These are phyloP conservation scores for Cheirogaleus medius DNA, from an alignment of 2,113 vertebrate species.

Conservation along the genomic window DNA sequence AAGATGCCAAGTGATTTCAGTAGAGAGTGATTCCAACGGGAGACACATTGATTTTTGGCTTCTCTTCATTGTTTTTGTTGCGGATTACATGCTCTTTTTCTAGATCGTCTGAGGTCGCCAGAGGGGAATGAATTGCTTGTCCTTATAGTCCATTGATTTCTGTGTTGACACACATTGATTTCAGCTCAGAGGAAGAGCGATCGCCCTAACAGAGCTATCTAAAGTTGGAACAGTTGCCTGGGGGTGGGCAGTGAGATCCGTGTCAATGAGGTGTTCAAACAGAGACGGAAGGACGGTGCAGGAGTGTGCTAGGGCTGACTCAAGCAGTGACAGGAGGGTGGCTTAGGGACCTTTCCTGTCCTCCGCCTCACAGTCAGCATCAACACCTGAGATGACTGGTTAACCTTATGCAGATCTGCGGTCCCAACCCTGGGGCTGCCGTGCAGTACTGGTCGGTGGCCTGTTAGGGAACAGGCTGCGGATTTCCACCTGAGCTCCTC, in stretches of 20 bases:
- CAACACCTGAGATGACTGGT: neutral
- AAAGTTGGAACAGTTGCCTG: neutral
- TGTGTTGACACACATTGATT: constrained; percentile 25
- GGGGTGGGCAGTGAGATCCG: neutral
- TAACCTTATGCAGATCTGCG: too few relatives aligned
- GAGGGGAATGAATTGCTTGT: constrained; percentile 39
- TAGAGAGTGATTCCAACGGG: neutral
- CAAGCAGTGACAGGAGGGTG: neutral
- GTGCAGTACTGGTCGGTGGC: too few relatives aligned
- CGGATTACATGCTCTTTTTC: constrained; percentile 30
- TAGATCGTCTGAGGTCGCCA: neutral
- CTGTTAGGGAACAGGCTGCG: too few relatives aligned
- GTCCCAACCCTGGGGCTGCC: too few relatives aligned
- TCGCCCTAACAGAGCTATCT: neutral
- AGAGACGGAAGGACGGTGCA: neutral
- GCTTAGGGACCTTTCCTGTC: neutral
- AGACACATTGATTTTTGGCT: neutral
- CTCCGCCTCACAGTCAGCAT: neutral
- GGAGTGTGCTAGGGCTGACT: neutral
- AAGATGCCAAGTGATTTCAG: constrained; percentile 30
- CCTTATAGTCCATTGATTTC: constrained; percentile 45
- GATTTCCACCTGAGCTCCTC: too few relatives aligned
- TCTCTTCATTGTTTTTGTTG: constrained; percentile 32
- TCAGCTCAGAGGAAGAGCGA: constrained; percentile 11
- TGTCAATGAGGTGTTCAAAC: constrained; percentile 20